phyloP scores from a whole-genome alignment of 2,888 invertebrate species.

The Odontomyia ornata region DNA sequence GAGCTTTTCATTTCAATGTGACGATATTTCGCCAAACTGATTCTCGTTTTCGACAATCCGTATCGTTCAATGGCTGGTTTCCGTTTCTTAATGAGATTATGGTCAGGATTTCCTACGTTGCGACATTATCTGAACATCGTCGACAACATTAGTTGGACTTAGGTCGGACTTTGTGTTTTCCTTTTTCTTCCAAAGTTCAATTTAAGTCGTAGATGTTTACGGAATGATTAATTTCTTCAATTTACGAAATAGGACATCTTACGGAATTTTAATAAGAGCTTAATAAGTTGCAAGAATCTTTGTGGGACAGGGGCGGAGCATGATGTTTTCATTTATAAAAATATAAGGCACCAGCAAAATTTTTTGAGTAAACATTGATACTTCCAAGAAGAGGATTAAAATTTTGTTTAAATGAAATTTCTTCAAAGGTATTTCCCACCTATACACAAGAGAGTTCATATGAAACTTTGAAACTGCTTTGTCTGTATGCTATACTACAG shows the following conservation, averaged over 20 bases:
- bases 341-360: no score
- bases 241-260: neutral
- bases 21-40: neutral
- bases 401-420: no score
- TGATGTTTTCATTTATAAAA: no score
- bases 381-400: no score
- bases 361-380: no score
- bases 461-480: no score
- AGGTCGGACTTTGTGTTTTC: neutral
- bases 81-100: slow-evolving; percentile 38
- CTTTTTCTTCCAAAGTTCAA: neutral
- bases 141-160: neutral
- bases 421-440: no score
- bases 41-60: slow-evolving; percentile 12
- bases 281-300: slow-evolving; percentile 13
- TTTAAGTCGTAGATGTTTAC: slow-evolving; percentile 9
- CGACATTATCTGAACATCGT: slow-evolving; percentile 1
- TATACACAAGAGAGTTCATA: no score
- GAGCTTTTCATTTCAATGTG: slow-evolving; percentile 19
- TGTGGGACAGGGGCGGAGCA: no score
- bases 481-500: no score
- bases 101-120: neutral
- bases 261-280: slow-evolving; percentile 21
- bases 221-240: slow-evolving; percentile 26
- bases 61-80: slow-evolving; percentile 15